A percentile compares a stretch with the other conserved stretches of the same genome.
These are phyloP conservation scores for Caprella mutica DNA, from an alignment of 2,888 invertebrate species.

Conservation along the genomic window DNA sequence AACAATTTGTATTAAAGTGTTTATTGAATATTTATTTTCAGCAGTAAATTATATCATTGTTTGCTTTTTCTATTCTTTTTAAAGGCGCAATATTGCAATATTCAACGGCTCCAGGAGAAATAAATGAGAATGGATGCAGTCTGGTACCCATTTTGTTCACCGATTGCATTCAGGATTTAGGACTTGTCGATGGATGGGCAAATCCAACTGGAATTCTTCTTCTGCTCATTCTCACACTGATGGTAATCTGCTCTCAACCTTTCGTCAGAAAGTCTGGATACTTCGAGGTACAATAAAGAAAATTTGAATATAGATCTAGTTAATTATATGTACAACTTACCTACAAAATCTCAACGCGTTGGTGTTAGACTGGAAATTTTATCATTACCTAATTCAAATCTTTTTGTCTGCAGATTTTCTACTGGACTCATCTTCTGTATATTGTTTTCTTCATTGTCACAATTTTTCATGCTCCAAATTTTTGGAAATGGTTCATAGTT, in stretches of 20 bases:
- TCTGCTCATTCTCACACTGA: constrained; percentile 34
- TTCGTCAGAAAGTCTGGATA: constrained; percentile 36
- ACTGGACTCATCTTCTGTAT: constrained; percentile 84
- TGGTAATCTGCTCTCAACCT: constrained; percentile 36
- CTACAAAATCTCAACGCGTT: too few species aligned
- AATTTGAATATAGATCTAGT: too few species aligned
- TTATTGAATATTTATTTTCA: too few species aligned
- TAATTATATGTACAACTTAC: too few species aligned
- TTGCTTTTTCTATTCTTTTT: too few species aligned
- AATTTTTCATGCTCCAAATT: constrained; percentile 78
- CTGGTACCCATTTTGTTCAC: constrained; percentile 68
- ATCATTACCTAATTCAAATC: too few species aligned
- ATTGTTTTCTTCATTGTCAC: constrained; percentile 74
- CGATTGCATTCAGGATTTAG: constrained; percentile 54
- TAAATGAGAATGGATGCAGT: constrained; percentile 44
- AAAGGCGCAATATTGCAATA: constrained; percentile 1
- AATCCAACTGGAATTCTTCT: constrained; percentile 35
- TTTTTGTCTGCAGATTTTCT: constrained; percentile 75
- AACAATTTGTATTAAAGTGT: too few species aligned
- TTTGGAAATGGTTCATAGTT: constrained; percentile 86
- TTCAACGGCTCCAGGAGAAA: neutral
- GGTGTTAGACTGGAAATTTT: too few species aligned
- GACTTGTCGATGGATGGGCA: constrained; percentile 34
- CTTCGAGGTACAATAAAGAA: constrained; percentile 37
- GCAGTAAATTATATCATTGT: too few species aligned